Percentiles rank a stretch among this genome's conserved stretches.
phyloP scores from a whole-genome alignment of 1,140 invertebrate species.

The Drosophila dunni region DNA sequence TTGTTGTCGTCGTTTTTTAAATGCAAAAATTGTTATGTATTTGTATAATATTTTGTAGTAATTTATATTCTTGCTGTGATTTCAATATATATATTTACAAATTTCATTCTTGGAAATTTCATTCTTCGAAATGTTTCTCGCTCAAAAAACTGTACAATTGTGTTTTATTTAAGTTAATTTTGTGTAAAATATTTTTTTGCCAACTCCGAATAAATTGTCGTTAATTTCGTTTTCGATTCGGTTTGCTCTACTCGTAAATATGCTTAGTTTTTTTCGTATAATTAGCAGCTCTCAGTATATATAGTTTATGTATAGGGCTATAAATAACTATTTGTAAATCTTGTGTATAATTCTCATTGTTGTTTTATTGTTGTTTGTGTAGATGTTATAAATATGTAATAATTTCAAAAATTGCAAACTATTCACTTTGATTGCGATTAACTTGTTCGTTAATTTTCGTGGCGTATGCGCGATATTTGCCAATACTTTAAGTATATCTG shows the following conservation, averaged over 20 bases:
- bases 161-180: slow-evolving; percentile 29
- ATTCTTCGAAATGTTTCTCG: slow-evolving; percentile 30
- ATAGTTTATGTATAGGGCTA: slow-evolving; percentile 56
- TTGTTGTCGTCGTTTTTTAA: slow-evolving; percentile 53
- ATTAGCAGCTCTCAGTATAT: slow-evolving; percentile 45
- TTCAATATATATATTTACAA: slow-evolving; percentile 64
- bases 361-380: slow-evolving; percentile 39
- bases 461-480: slow-evolving; percentile 22
- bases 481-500: slow-evolving; percentile 11
- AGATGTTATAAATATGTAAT: slow-evolving; percentile 47
- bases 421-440: slow-evolving; percentile 43
- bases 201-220: slow-evolving; percentile 18
- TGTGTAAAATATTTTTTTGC: slow-evolving; percentile 25
- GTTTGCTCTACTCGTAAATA: slow-evolving; percentile 13
- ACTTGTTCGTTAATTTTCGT: slow-evolving; percentile 2
- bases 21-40: slow-evolving; percentile 75
- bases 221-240: slow-evolving; percentile 10
- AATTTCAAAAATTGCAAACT: slow-evolving; percentile 55
- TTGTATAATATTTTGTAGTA: slow-evolving; percentile 60
- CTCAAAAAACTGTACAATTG: slow-evolving; percentile 47
- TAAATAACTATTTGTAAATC: slow-evolving; percentile 67
- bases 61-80: slow-evolving; percentile 28
- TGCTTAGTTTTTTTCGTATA: slow-evolving; percentile 39
- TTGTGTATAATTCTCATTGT: slow-evolving; percentile 62
- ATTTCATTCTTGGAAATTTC: slow-evolving; percentile 39